Evolutionary conservation across 2,888 invertebrate genomes (phyloP).

Genomic region (Congeria kusceri): DNA sequence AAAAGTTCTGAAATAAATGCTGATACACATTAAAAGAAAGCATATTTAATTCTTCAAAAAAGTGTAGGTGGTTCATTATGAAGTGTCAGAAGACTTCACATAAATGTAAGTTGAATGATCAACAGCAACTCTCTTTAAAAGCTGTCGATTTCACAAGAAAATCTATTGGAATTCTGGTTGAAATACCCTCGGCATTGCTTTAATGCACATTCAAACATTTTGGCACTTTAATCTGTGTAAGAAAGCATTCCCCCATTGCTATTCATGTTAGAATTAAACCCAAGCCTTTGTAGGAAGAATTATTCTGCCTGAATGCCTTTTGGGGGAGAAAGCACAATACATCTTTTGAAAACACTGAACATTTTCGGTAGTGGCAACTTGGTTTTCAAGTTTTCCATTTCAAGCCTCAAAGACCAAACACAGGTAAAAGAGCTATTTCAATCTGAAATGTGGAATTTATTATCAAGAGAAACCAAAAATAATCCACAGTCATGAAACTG

Average conservation of each 20-base stretch:
- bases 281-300: slow-evolving; percentile 55
- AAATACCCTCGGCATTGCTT: neutral
- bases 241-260: slow-evolving; percentile 45
- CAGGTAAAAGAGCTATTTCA: slow-evolving; percentile 39
- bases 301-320: slow-evolving; percentile 60
- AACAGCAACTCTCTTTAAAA: no score
- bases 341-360: slow-evolving; percentile 46
- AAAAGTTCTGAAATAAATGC: no score
- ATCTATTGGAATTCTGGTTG: neutral
- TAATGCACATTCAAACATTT: slow-evolving; percentile 25
- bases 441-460: slow-evolving; percentile 47
- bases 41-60: no score
- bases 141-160: no score
- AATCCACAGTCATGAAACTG: slow-evolving; percentile 38
- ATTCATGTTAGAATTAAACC: slow-evolving; percentile 54
- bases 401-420: slow-evolving; percentile 58
- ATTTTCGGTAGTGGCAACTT: slow-evolving; percentile 47
- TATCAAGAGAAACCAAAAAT: slow-evolving; percentile 41
- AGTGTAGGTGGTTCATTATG: no score
- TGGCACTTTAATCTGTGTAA: slow-evolving; percentile 63
- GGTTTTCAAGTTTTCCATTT: slow-evolving; percentile 58
- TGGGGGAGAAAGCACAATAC: slow-evolving; percentile 53
- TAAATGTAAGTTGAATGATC: no score
- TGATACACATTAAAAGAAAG: no score
- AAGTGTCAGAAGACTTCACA: no score